Evolutionary conservation across 2,113 vertebrate genomes (phyloP).

Genomic region (Syngnathus typhle): DNA sequence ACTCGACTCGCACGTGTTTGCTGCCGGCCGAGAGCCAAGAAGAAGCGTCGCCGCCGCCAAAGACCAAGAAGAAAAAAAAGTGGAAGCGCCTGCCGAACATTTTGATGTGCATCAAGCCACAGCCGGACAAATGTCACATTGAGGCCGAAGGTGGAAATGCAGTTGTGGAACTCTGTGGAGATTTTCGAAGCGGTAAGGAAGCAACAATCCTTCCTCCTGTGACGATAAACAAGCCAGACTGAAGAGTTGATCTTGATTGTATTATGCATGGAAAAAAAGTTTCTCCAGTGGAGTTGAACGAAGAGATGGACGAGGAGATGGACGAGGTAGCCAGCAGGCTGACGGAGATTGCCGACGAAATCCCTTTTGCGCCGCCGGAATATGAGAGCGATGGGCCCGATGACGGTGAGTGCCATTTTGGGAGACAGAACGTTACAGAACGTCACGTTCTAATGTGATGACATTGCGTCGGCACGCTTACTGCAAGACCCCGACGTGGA

Average conservation of each 20-base stretch:
- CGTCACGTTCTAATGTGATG: too few species aligned
- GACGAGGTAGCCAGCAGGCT: conserved; percentile 19
- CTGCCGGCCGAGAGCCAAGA: background rate
- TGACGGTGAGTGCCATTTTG: conserved; percentile 27
- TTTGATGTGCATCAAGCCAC: conserved; percentile 41
- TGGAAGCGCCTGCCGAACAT: accelerated
- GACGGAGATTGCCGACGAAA: conserved; percentile 38
- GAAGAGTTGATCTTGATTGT: background rate
- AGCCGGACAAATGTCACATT: accelerated
- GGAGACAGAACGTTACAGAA: too few species aligned
- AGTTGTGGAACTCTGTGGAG: accelerated
- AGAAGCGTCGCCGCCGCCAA: background rate
- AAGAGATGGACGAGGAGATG: background rate
- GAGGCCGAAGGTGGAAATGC: accelerated
- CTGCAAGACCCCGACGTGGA: conserved; percentile 40
- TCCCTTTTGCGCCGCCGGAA: conserved; percentile 15
- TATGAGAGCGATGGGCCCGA: conserved; percentile 18
- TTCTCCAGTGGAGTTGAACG: background rate
- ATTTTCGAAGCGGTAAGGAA: background rate
- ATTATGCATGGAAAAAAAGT: background rate
- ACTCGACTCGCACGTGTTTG: background rate
- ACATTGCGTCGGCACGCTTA: too few species aligned
- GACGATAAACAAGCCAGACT: too few species aligned
- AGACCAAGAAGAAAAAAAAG: conserved; percentile 23
- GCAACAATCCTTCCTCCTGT: background rate